Percentiles rank a stretch among this genome's conserved stretches.
These are phyloP conservation scores for Lordiphosa mommai DNA, from an alignment of 1,140 invertebrate species.

Conservation along the genomic window DNA sequence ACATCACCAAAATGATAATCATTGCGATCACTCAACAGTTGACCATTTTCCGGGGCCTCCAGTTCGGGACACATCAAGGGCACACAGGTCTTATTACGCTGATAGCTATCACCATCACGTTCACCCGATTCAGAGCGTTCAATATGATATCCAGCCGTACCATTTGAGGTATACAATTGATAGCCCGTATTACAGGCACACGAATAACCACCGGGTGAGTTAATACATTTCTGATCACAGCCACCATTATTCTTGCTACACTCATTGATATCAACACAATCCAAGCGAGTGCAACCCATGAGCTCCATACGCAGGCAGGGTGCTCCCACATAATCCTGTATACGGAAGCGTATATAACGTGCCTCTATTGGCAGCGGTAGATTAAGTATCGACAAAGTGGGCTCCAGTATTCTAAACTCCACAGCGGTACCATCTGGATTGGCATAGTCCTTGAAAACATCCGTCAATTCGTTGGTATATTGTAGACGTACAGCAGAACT, in stretches of 20 bases:
- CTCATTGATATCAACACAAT: conserved; percentile 96
- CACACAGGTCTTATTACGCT: conserved; percentile 97
- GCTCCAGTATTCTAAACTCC: conserved; percentile 92
- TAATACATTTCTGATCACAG: conserved; percentile 96
- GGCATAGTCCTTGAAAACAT: conserved; percentile 93
- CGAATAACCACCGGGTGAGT: conserved; percentile 91
- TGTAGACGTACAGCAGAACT: conserved; percentile 92
- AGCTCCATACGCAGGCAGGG: conserved; percentile 94
- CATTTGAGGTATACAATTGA: conserved; percentile 93
- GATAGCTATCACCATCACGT: conserved; percentile 89
- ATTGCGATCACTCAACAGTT: conserved; percentile 89
- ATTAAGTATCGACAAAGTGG: conserved; percentile 92
- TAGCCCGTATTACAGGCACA: conserved; percentile 96
- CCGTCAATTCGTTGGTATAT: conserved; percentile 93
- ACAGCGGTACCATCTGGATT: conserved; percentile 96
- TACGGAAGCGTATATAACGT: conserved; percentile 91
- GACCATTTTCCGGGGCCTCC: conserved; percentile 92
- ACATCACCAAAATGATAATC: conserved; percentile 94
- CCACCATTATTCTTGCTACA: conserved; percentile 94
- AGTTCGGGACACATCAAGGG: conserved; percentile 93
- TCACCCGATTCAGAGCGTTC: conserved; percentile 91
- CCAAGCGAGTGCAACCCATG: conserved; percentile 94
- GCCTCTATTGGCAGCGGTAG: conserved; percentile 95
- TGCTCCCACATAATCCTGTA: conserved; percentile 93
- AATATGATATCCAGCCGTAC: conserved; percentile 93